These are phyloP conservation scores for Rhabdophis nuchalis DNA, from an alignment of 2,797 vertebrate species.

Conservation along the genomic window DNA sequence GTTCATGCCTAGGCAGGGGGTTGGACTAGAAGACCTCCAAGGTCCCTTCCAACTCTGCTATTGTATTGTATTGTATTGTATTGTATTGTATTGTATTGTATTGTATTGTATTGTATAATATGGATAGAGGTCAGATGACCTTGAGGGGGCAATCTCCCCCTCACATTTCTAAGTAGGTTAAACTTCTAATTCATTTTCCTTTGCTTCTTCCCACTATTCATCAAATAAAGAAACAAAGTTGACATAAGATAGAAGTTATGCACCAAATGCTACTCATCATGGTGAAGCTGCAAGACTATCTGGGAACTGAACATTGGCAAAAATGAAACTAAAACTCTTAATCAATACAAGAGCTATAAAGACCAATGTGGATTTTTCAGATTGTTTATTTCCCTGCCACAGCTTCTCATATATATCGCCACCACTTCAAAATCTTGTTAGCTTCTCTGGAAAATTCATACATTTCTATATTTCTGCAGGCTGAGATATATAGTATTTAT, in stretches of 20 bases:
- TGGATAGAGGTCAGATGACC: background rate
- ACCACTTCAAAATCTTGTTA: slow-evolving; percentile 18
- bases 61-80: too few relatives aligned
- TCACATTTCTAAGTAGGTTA: background rate
- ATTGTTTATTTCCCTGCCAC: background rate
- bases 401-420: slow-evolving; percentile 40
- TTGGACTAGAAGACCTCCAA: too few relatives aligned
- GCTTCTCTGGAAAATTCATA: slow-evolving; percentile 29
- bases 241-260: background rate
- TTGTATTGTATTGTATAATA: too few relatives aligned
- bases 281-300: slow-evolving; percentile 3
- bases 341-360: slow-evolving; percentile 23
- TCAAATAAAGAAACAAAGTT: slow-evolving; percentile 4
- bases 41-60: too few relatives aligned
- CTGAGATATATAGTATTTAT: background rate
- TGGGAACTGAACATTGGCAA: slow-evolving; percentile 7
- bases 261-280: background rate
- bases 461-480: slow-evolving; percentile 22
- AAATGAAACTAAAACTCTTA: slow-evolving; percentile 10
- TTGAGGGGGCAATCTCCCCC: background rate
- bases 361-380: slow-evolving; percentile 26
- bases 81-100: too few relatives aligned
- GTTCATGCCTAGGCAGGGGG: too few relatives aligned
- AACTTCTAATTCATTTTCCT: background rate
- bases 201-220: background rate